Conservation (phyloP, 1,140 invertebrate species). For the Euglossa dilemma region DNA sequence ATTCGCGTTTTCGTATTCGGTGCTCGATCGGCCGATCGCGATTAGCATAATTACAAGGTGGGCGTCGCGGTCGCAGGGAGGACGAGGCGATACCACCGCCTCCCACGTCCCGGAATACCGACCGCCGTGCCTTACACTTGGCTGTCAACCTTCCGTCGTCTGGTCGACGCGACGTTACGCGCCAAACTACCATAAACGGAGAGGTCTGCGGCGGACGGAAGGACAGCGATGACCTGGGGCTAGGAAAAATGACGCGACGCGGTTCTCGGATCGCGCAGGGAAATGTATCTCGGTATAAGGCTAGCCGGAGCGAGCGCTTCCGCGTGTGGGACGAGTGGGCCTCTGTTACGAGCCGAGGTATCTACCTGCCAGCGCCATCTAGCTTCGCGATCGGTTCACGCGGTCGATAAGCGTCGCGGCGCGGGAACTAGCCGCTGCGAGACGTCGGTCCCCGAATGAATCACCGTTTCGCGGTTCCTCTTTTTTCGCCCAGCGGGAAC, state of each 20-base stretch:
- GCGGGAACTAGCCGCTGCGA: too few relatives aligned
- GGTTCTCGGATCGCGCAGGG: too few relatives aligned
- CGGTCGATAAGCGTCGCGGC: constrained; percentile 31
- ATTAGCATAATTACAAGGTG: constrained; percentile 56
- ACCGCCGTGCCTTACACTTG: background rate
- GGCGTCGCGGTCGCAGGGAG: constrained; percentile 1
- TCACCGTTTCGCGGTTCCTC: background rate
- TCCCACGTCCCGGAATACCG: constrained; percentile 16
- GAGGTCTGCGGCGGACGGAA: constrained; percentile 10
- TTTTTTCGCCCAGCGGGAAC: background rate
- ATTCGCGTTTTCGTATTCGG: constrained; percentile 43
- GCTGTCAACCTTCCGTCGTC: constrained; percentile 22
- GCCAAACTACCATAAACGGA: constrained; percentile 46
- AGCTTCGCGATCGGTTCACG: constrained; percentile 4
- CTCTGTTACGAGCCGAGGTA: background rate
- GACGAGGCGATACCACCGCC: background rate
- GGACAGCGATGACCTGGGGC: constrained; percentile 5
- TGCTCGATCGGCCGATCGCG: constrained; percentile 16
- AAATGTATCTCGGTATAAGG: background rate
- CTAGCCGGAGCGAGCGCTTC: background rate
- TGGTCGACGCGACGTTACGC: constrained; percentile 12
- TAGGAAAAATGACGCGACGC: constrained; percentile 7
- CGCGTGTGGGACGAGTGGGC: constrained; percentile 1
- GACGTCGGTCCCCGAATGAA: background rate
- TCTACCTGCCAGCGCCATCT: constrained; percentile 35